Base-by-base conservation (phyloP, 2,113 vertebrate genomes). In the Epinephelus cyanopodus region DNA sequence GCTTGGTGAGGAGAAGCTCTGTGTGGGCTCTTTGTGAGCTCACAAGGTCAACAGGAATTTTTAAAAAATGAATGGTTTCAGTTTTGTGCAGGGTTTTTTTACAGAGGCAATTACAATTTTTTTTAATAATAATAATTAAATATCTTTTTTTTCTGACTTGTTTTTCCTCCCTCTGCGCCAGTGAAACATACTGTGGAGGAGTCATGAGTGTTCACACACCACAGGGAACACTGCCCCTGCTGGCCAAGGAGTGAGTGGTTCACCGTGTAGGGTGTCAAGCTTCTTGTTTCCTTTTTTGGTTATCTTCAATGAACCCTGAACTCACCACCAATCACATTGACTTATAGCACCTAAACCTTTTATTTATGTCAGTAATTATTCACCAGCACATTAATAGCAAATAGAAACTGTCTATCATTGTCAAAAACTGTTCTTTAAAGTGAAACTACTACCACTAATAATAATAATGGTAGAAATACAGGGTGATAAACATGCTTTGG, bases 211-310 rank as follows among this genome's bases (percentile, higher is more conserved):
- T 33, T 56, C 23, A 57, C 25, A 89, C 84, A 82, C 11, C 64
- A 78, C 70, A 39, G 86, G 54, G 69, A 81, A 78, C 75, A 85
- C 77, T 83, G 76, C 86, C 86, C 77, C 89, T 47, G 21, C 76
- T 86, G 89, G 89, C 25, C 25, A 67, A 45, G 12, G 19, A 50
- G 6, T 45, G 56, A 27, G 67, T 4, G 37, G 17, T 53, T 71
- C 12, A 50, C 13, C 72, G 61, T 29, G n/a, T 13, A 21, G 23
- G 29, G 7, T 14, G 12, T n/a, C 18, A 21, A 8, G 37, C 12
- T 61, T 73, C 45, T 33, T 56, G 8, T 64, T 65, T 69, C 57
- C 63, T 80, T 82, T 84, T 84, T 84, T 84, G 60, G 75, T 72
- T 50, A 62, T 64, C 66, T 69, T 73, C 29, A 10, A 48, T 71